Evolutionary conservation across 2,797 vertebrate species (phyloP).

Genomic region (Phrynocephalus vlangalii): DNA sequence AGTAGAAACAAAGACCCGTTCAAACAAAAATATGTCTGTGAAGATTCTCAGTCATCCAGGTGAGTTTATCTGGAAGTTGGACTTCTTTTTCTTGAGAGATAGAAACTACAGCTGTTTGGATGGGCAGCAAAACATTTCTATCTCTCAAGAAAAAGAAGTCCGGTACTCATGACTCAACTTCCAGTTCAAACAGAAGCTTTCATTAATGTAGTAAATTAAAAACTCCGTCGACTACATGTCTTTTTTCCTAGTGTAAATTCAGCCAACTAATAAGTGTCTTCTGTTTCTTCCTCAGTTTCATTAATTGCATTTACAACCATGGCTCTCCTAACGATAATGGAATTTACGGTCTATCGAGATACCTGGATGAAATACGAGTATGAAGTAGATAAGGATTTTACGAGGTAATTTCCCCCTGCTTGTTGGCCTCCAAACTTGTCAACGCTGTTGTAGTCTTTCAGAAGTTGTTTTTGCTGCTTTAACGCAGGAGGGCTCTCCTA

Average conservation of each 20-base stretch:
- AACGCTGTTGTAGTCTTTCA: background rate
- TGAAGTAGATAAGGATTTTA: constrained; percentile 97
- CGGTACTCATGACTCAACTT: too few relatives aligned
- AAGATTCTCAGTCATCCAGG: too few relatives aligned
- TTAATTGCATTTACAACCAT: constrained; percentile 93
- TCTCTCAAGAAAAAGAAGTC: too few relatives aligned
- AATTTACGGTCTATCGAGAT: constrained; percentile 95
- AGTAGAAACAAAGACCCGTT: background rate
- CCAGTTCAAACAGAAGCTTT: background rate
- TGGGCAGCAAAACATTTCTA: too few relatives aligned
- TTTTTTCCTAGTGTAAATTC: background rate
- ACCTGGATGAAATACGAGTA: constrained; percentile 99
- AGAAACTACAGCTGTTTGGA: too few relatives aligned
- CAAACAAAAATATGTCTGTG: background rate
- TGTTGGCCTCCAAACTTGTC: constrained; percentile 34
- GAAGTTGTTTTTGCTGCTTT: background rate
- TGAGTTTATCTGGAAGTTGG: too few relatives aligned
- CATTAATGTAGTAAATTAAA: background rate
- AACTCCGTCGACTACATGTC: background rate
- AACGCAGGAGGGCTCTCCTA: background rate
- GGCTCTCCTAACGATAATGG: constrained; percentile 91
- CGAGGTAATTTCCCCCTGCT: constrained; percentile 82
- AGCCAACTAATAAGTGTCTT: background rate
- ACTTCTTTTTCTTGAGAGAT: too few relatives aligned
- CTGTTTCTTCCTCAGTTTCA: constrained; percentile 83